Evolutionary conservation across 1,140 invertebrate species (phyloP), one percentile per base, ranked within the genome.

Genomic region (Drosophila elegans): DNA sequence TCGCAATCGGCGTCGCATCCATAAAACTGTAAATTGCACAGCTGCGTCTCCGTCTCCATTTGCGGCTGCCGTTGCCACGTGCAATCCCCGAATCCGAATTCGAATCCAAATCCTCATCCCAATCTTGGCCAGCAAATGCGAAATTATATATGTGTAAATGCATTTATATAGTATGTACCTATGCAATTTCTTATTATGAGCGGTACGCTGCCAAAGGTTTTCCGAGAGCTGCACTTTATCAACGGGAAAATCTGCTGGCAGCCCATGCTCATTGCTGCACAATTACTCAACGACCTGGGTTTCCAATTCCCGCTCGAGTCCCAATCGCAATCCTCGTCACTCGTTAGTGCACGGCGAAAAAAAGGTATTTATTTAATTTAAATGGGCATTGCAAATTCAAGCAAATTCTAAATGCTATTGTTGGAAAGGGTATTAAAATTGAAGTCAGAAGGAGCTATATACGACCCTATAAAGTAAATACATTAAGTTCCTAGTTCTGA

Each of bases 181-280:
- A 61, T 82, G 74, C 76, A 83, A 83, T 86, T 86, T 83, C 83
- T 88, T 88, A 86, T 86, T 88, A 88, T 86, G 84, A 83, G 74
- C 74, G 51, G 45, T 42, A 32, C 54, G 49, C 54, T 77, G 74
- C 36, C 42, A 77, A 77, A 77, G 83, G 72, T 80, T 86, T 88
- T 76, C 66, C 74, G 51, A 80, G 66, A 61, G 68, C 51, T 85
- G 67, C 78, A 88, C 79, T 86, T 86, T 86, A 86, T 86, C 83
- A 86, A 73, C 75, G 84, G 76, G 75, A 71, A 85, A 86, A 86
- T 86, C 83, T 86, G 78, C 63, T 73, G 75, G 83, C 69, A 82
- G 78, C 61, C 69, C 52, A 78, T 82, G 79, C 79, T 83, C 80
- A 84, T 83, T 84, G 81, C 81, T 80, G 84, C 84, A 86, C 83